Evolutionary conservation across 2,888 invertebrate species (phyloP), one percentile per base, ranked within the genome.

Genomic region (Scaptomyza parva): DNA sequence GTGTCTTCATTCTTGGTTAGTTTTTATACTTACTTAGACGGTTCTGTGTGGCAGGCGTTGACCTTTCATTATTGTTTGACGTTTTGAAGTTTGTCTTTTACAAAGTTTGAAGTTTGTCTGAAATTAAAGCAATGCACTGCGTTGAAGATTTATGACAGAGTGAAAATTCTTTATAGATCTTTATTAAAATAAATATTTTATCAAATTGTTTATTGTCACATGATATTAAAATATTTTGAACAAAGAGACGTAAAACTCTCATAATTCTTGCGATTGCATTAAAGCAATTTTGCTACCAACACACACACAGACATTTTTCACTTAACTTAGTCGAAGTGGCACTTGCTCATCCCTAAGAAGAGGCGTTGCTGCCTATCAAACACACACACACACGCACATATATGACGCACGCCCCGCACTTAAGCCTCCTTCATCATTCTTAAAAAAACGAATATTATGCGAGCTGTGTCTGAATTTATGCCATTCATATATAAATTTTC

Each of bases 11-110:
- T 67, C 60, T 72, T 24, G 39, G 58, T 53, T 57, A 63, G 65
- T 74, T 74, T 62, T 63, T 69, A 17, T 35, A 47, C 41, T 53
- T n/a, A n/a, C n/a, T n/a, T n/a, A n/a, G n/a, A 11, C 37, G 14
- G 30, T 48, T 41, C 41, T 59, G 39, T 40, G 22, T 59, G 76
- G 58, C 63, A 63, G 68, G 57, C 74, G 60, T 66, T 78, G 81
- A 78, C 73, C 77, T 80, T 77, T 45, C 63, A 80, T 73, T 74
- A 69, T 71, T 77, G 69, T 78, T 70, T 76, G 79, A 76, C 72
- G 71, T 79, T 76, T 76, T 57, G 55, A 54, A 65, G 53, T n/a
- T n/a, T n/a, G n/a, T 28, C 11, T 30, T 24, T 22, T 20, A 35
- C 43, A 50, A 68, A 72, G 60, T 65, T 65, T 57, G 63, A 70